These are phyloP conservation scores for Teleiodes luculella DNA, from an alignment of 2,888 invertebrate genomes.

Conservation along the genomic window DNA sequence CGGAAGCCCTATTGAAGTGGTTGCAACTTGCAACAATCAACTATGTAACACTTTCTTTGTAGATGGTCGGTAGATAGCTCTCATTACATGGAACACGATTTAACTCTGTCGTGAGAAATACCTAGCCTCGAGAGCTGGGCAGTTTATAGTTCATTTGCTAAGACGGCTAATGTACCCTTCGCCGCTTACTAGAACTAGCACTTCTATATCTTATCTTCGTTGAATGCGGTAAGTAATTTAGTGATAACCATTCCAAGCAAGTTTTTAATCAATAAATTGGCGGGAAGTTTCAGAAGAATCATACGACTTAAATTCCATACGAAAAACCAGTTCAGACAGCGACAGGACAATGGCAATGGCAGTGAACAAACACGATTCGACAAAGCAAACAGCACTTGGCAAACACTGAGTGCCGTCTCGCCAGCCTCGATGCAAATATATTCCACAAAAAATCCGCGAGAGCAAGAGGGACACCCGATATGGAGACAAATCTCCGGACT, in stretches of 20 bases:
- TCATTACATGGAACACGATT: not conserved
- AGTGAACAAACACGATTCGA: constrained; percentile 51
- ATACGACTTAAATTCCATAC: too few species aligned
- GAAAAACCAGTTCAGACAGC: constrained; percentile 20
- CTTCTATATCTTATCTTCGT: constrained; percentile 2
- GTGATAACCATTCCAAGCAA: not conserved
- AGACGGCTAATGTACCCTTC: not conserved
- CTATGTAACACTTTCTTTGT: constrained; percentile 5
- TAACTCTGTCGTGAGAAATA: constrained; percentile 4
- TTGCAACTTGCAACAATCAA: constrained; percentile 4
- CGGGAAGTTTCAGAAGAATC: too few species aligned
- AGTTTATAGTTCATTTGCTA: constrained; percentile 3
- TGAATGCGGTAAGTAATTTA: not conserved
- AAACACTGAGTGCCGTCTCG: constrained; percentile 44
- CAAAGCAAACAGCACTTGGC: constrained; percentile 51
- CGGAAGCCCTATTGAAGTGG: constrained; percentile 8
- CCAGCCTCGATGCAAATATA: constrained; percentile 48
- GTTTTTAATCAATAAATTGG: not conserved
- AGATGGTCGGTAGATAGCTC: constrained; percentile 6
- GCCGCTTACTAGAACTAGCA: not conserved
- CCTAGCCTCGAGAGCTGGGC: constrained; percentile 1
- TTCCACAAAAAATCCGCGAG: constrained; percentile 39
- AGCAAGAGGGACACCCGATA: constrained; percentile 28
- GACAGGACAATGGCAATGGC: constrained; percentile 58
- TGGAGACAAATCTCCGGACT: constrained; percentile 33